Conservation (phyloP, 2,797 vertebrate species). For the Zenarchopterus dispar region DNA sequence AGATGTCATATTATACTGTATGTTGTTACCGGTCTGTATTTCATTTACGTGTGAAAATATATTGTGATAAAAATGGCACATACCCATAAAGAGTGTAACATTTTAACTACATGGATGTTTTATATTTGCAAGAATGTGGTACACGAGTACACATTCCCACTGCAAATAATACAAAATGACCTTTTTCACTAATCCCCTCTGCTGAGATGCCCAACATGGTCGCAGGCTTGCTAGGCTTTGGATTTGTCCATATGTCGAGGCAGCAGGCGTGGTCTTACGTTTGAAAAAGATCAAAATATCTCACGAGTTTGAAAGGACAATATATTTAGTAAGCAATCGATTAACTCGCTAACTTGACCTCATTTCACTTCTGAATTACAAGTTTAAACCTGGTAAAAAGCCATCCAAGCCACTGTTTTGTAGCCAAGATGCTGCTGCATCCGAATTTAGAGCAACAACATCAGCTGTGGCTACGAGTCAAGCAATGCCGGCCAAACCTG, state of each 20-base stretch:
- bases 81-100: conserved; percentile 20
- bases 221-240: conserved; percentile 14
- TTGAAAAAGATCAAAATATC: too few species aligned
- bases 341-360: background rate
- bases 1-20: conserved; percentile 2
- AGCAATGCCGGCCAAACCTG: too few species aligned
- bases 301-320: too few species aligned
- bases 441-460: too few species aligned
- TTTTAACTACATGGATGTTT: conserved; percentile 31
- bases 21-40: conserved; percentile 30
- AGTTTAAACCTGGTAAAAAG: background rate
- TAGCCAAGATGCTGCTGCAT: too few species aligned
- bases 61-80: conserved; percentile 35
- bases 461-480: too few species aligned
- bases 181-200: conserved; percentile 16
- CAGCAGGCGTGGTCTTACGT: too few species aligned
- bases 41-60: conserved; percentile 30
- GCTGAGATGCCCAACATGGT: conserved; percentile 4
- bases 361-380: background rate
- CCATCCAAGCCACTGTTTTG: too few species aligned
- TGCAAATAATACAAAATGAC: conserved; percentile 15
- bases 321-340: background rate
- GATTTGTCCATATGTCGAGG: background rate
- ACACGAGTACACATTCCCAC: conserved; percentile 3
- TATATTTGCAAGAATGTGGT: conserved; percentile 21